phyloP scores from a whole-genome alignment of 2,888 invertebrate species.

The Conops quadrifasciatus region DNA sequence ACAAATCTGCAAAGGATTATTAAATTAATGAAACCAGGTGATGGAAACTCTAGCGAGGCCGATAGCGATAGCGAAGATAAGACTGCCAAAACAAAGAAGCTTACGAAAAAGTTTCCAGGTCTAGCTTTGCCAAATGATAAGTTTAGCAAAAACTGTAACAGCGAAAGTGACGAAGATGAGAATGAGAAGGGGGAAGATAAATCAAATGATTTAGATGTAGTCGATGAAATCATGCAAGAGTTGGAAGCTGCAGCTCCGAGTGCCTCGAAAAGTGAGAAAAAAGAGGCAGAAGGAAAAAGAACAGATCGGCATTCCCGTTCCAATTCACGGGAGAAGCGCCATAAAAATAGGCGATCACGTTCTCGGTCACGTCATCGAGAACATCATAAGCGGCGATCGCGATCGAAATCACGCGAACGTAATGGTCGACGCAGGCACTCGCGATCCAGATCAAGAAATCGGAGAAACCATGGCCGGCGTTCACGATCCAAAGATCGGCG shows the following conservation, averaged over 20 bases:
- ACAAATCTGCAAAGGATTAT: conserved; percentile 93
- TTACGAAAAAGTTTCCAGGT: conserved; percentile 80
- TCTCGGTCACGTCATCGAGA: conserved; percentile 41
- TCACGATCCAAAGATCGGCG: background rate
- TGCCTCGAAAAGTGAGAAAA: conserved; percentile 53
- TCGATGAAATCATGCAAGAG: conserved; percentile 86
- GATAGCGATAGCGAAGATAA: conserved; percentile 31
- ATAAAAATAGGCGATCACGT: conserved; percentile 48
- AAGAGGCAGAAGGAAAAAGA: conserved; percentile 51
- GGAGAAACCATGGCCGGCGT: conserved; percentile 45
- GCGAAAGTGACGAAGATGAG: conserved; percentile 43
- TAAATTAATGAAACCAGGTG: conserved; percentile 86
- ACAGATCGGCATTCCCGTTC: conserved; percentile 41
- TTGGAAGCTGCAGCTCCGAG: conserved; percentile 86
- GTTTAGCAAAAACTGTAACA: conserved; percentile 44
- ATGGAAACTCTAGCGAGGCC: conserved; percentile 21
- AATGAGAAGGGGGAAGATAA: conserved; percentile 61
- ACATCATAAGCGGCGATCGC: conserved; percentile 35
- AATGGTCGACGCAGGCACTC: conserved; percentile 46
- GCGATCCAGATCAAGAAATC: conserved; percentile 48
- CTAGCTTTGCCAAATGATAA: conserved; percentile 82
- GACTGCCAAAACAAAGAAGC: conserved; percentile 66
- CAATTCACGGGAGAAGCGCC: conserved; percentile 44
- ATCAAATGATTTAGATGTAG: conserved; percentile 55
- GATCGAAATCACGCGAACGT: conserved; percentile 36